Conservation (phyloP, 2,888 invertebrate species). For the Ophion obscuratus region DNA sequence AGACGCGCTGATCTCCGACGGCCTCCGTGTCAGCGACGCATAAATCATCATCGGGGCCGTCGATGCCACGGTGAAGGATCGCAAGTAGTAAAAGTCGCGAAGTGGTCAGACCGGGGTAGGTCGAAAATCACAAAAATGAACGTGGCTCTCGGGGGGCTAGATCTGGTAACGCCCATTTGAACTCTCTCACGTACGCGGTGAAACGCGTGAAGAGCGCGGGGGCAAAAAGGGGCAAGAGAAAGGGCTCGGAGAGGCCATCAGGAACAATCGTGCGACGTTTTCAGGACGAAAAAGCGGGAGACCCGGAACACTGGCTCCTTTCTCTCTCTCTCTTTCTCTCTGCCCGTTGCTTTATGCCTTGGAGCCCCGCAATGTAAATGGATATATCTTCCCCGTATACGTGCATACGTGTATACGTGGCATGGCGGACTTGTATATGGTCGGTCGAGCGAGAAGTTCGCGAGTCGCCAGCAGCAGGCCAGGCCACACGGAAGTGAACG, state of each 20-base stretch:
- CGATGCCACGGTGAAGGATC: conserved; percentile 12
- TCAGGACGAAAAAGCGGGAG: conserved; percentile 78
- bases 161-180: conserved; percentile 41
- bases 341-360: conserved; percentile 53
- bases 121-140: conserved; percentile 36
- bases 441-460: conserved; percentile 60
- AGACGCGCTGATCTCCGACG: conserved; percentile 1
- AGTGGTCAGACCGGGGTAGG: conserved; percentile 50
- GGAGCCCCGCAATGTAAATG: conserved; percentile 53
- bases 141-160: background rate
- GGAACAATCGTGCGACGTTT: conserved; percentile 75
- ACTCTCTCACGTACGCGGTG: conserved; percentile 8
- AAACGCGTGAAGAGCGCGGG: conserved; percentile 19
- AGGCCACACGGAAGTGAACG: conserved; percentile 81
- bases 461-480: conserved; percentile 62
- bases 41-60: conserved; percentile 14
- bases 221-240: conserved; percentile 36
- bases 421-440: conserved; percentile 45
- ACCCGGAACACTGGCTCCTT: conserved; percentile 74
- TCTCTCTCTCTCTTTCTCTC: conserved; percentile 34
- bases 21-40: background rate
- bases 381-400: conserved; percentile 43
- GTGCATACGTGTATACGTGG: conserved; percentile 17
- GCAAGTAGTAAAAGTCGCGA: conserved; percentile 58
- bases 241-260: conserved; percentile 57